Evolutionary conservation across 1,140 invertebrate species (phyloP).

Genomic region (Drosophila truncata): DNA sequence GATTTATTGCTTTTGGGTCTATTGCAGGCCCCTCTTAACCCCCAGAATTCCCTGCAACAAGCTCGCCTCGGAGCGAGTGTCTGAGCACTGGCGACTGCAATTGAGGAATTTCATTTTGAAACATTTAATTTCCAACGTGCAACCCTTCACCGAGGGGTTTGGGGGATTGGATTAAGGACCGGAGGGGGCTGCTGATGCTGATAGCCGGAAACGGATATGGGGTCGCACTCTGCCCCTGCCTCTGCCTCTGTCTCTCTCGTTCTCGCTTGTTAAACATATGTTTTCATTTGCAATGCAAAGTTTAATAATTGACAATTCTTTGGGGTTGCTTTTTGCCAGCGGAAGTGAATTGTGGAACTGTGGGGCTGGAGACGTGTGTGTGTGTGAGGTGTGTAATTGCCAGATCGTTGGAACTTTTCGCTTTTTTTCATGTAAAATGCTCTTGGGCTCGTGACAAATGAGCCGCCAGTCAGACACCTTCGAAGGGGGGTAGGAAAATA

Average conservation of each 20-base stretch:
- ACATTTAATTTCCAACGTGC: conserved; percentile 81
- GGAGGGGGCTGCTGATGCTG: conserved; percentile 42
- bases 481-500: conserved; percentile 7
- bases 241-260: conserved; percentile 22
- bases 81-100: conserved; percentile 76
- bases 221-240: conserved; percentile 20
- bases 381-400: conserved; percentile 69
- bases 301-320: conserved; percentile 79
- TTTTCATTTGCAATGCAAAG: conserved; percentile 83
- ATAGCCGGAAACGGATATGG: conserved; percentile 82
- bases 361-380: background rate
- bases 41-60: conserved; percentile 3
- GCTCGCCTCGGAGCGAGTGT: conserved; percentile 38
- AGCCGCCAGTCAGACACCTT: conserved; percentile 49
- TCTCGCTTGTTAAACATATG: conserved; percentile 77
- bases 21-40: conserved; percentile 36
- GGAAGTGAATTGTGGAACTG: conserved; percentile 5
- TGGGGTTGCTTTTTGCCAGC: conserved; percentile 51
- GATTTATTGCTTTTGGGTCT: conserved; percentile 82
- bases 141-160: conserved; percentile 30
- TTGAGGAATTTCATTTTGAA: conserved; percentile 84
- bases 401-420: conserved; percentile 54
- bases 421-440: conserved; percentile 47
- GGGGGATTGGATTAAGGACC: conserved; percentile 22
- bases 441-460: conserved; percentile 68